phyloP scores from a whole-genome alignment of 1,140 invertebrate species.

The Delia radicum region DNA sequence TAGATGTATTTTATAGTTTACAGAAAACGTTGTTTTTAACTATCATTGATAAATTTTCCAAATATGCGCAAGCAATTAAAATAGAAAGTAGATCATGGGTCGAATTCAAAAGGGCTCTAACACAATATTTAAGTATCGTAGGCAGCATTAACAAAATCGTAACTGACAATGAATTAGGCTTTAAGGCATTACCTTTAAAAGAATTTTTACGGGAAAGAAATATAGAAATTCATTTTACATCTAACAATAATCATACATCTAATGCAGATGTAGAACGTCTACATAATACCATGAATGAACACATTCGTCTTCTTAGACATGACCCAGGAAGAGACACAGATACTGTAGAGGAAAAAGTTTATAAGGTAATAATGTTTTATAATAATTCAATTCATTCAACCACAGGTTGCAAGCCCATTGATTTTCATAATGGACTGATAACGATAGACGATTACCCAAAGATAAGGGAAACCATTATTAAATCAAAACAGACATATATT shows the following conservation, averaged over 20 bases:
- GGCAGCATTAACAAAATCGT: neutral
- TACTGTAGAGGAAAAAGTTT: constrained; percentile 22
- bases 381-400: constrained; percentile 24
- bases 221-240: neutral
- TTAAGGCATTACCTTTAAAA: neutral
- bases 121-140: neutral
- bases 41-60: neutral
- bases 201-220: neutral
- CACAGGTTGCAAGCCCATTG: neutral
- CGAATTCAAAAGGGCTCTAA: neutral
- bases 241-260: neutral
- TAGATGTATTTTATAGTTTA: neutral
- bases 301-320: constrained; percentile 13
- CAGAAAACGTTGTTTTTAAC: neutral
- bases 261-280: neutral
- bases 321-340: neutral
- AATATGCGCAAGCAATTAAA: neutral
- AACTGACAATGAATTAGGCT: neutral
- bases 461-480: neutral
- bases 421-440: neutral
- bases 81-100: neutral
- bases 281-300: constrained; percentile 24
- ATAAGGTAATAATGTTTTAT: constrained; percentile 15
- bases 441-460: neutral
- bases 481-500: neutral